These are phyloP conservation scores for Rhea americana DNA, from an alignment of 2,113 vertebrate genomes.

Conservation along the genomic window DNA sequence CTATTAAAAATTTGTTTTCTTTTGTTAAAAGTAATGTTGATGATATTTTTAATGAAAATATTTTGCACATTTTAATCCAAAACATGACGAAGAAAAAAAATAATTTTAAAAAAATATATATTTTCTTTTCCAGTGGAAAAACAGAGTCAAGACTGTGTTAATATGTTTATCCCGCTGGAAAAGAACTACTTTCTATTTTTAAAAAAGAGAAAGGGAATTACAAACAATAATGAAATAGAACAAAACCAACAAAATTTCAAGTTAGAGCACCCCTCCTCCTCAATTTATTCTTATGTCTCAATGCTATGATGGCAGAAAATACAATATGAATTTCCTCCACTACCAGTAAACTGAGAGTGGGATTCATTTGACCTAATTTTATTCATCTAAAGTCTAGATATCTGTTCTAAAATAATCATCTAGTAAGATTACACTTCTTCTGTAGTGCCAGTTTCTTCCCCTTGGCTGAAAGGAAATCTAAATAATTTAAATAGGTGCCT, in stretches of 20 bases:
- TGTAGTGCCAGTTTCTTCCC: neutral
- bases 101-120: neutral
- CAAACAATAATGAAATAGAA: neutral
- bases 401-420: neutral
- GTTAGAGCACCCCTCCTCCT: neutral
- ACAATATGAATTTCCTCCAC: neutral
- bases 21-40: neutral
- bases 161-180: neutral
- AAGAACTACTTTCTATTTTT: neutral
- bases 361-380: neutral
- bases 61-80: neutral
- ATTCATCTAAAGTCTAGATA: neutral
- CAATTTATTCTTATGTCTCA: neutral
- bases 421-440: neutral
- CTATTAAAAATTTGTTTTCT: neutral
- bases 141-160: neutral
- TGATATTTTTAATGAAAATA: neutral
- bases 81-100: neutral
- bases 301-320: neutral
- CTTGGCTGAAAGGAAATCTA: neutral
- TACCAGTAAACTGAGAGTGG: neutral
- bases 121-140: neutral
- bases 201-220: neutral
- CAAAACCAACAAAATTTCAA: neutral
- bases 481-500: neutral